Base-by-base conservation (phyloP, 2,888 invertebrate genomes). In the Notocelia uddmanniana region DNA sequence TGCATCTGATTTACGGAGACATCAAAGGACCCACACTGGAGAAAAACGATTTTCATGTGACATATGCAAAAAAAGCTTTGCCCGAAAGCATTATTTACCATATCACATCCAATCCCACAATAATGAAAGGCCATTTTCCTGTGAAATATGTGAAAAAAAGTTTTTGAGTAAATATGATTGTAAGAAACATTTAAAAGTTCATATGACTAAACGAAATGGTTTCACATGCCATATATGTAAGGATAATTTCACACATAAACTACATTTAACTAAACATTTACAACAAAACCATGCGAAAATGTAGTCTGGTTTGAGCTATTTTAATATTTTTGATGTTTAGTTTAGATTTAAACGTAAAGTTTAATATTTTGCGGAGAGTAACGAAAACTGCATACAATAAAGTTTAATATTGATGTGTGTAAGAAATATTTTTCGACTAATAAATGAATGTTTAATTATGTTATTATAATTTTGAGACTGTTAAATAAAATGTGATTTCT, bases 1-100 rank as follows among this genome's bases (percentile, higher is more conserved):
- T 18, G 11, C 3, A 3, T n/a, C 23, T 6, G 50, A 34, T 23
- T 58, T 68, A 11, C 48, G 3, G 11, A 59, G 68, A 59, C 50
- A 68, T 11, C 37, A 59, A 52, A 50, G 19, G 18, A 50, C 11
- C n/a, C 68, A 68, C 18, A 59, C 59, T 5, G 50, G 48, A 2
- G 34, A 74, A 73, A 77, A 73, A 75, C 52, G 37, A 2, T 79
- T 75, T 69, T 41, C 66, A 59, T 68, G 69, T 57, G 69, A 73
- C 19, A 64, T 59, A 50, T 68, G 64, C 19, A 66, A 73, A 19
- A 63, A 34, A 62, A 58, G 50, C 34, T 68, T 52, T 59, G 15
- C 23, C 5, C 15, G 59, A n/a, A 68, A 59, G 23, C 21, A 59
- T 23, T 13, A 21, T 37, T 68, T 68, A 34, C n/a, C 19, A 2